A percentile compares a stretch with the other conserved stretches of the same genome.
Evolutionary conservation across 1,140 invertebrate genomes (phyloP).

Genomic region (Bathynomus jamesi): DNA sequence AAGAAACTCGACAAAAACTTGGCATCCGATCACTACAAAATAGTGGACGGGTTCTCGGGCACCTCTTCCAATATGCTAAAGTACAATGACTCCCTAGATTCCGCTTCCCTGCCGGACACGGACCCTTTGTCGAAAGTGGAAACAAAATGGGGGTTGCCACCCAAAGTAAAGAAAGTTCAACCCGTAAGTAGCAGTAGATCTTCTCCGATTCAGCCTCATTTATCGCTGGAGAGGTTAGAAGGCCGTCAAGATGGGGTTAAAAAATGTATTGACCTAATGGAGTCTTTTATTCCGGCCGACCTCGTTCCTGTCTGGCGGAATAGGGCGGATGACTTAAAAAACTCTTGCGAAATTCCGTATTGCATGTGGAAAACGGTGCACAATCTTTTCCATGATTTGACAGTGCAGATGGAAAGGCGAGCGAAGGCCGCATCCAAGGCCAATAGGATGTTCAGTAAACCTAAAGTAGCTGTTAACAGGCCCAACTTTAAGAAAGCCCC

Average conservation of each 20-base stretch:
- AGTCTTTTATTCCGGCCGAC: neutral
- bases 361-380: neutral
- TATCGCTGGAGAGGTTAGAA: neutral
- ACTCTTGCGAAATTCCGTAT: neutral
- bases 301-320: neutral
- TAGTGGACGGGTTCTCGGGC: neutral
- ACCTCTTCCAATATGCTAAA: neutral
- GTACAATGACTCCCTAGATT: too few species aligned
- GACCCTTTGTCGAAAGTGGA: neutral
- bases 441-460: neutral
- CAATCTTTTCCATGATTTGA: neutral
- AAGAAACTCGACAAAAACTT: neutral
- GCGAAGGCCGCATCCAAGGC: neutral
- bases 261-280: neutral
- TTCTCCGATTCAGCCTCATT: neutral
- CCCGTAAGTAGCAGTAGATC: neutral
- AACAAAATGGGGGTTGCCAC: neutral
- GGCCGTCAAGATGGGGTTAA: neutral
- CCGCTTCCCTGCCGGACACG: neutral
- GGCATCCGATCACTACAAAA: neutral
- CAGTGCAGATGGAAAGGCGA: neutral
- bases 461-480: too few species aligned
- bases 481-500: too few species aligned
- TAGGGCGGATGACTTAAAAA: neutral
- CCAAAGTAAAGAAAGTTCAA: neutral